These are phyloP conservation scores for Oncorhynchus masou DNA, from an alignment of 2,113 vertebrate genomes.

Conservation along the genomic window DNA sequence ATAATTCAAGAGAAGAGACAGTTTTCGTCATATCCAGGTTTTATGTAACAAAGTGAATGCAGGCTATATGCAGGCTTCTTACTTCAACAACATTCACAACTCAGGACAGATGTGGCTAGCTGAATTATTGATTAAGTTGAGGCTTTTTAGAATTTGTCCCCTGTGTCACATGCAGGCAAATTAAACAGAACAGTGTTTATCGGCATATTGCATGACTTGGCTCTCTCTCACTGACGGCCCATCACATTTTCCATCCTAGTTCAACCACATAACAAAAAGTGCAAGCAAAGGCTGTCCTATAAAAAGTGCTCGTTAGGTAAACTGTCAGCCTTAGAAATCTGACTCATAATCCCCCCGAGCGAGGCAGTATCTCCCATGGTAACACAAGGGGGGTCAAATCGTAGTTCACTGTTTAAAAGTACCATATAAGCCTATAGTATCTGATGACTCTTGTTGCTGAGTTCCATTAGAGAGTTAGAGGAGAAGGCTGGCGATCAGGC, in stretches of 20 bases:
- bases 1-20: conserved; percentile 43
- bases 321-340: background rate
- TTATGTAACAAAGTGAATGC: conserved; percentile 48
- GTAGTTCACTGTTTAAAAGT: background rate
- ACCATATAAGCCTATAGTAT: background rate
- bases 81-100: conserved; percentile 41
- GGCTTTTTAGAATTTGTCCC: conserved; percentile 57
- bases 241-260: background rate
- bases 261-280: background rate
- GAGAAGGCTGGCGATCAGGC: conserved; percentile 31
- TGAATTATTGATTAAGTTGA: conserved; percentile 60
- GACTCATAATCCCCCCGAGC: background rate
- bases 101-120: conserved; percentile 52
- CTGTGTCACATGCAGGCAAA: conserved; percentile 18
- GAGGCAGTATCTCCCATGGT: background rate
- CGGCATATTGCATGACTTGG: background rate
- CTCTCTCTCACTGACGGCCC: background rate
- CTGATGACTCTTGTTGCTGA: background rate
- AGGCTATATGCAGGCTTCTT: conserved; percentile 51
- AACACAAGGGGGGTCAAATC: background rate
- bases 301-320: background rate
- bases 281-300: background rate
- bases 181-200: background rate
- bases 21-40: conserved; percentile 33
- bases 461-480: conserved; percentile 25